Evolutionary conservation across 53 echinoderm and acorn worm species (phyloP).

Genomic region (Echinarachnius parma): DNA sequence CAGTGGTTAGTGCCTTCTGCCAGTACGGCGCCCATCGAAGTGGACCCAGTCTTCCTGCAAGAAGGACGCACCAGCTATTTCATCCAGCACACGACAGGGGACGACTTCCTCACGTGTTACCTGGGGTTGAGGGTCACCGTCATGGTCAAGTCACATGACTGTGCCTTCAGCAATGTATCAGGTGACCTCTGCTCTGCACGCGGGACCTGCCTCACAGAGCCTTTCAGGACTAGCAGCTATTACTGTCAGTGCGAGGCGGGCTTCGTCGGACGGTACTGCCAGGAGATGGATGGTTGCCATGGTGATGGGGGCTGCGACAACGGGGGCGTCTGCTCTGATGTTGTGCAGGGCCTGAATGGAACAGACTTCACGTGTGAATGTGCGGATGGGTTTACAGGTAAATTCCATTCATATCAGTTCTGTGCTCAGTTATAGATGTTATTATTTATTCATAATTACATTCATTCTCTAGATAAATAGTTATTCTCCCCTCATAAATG

Average conservation of each 20-base stretch:
- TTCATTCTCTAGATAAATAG: no score
- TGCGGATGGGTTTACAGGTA: constrained; percentile 54
- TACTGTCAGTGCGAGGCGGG: constrained; percentile 39
- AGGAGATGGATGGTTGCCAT: constrained; percentile 69
- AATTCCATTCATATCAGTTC: background rate
- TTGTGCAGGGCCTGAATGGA: constrained; percentile 10
- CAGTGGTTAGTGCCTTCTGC: constrained; percentile 39
- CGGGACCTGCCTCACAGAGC: constrained; percentile 46
- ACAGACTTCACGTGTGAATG: constrained; percentile 54
- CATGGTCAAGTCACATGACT: constrained; percentile 58
- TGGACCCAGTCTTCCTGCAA: constrained; percentile 38
- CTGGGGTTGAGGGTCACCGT: constrained; percentile 60
- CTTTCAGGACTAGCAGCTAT: constrained; percentile 40
- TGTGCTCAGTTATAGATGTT: background rate
- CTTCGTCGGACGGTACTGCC: constrained; percentile 57
- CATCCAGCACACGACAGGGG: constrained; percentile 48
- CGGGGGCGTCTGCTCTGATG: constrained; percentile 59
- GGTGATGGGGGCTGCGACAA: constrained; percentile 42
- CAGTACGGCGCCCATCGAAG: constrained; percentile 19
- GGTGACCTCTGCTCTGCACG: constrained; percentile 37
- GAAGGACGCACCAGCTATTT: constrained; percentile 58
- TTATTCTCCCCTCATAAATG: no score
- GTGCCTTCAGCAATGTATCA: constrained; percentile 15
- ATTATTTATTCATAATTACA: no score
- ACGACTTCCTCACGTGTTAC: constrained; percentile 52